Percentiles rank a stretch among this genome's conserved stretches.
Conservation (phyloP, 2,888 invertebrate species). For the Rhamnusium bicolor region DNA sequence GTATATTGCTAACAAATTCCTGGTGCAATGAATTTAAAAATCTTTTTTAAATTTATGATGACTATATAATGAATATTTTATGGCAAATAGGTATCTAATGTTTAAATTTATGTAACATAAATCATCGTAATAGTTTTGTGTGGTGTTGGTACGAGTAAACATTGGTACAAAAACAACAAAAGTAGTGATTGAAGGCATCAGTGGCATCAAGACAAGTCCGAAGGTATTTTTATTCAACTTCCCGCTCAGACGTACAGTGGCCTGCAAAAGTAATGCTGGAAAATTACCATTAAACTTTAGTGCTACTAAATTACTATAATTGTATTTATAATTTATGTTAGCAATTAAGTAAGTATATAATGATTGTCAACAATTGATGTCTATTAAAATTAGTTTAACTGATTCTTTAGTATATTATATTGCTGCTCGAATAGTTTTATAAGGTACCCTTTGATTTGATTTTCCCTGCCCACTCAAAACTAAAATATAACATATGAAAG, state of each 20-base stretch:
- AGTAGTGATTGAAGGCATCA: conserved; percentile 6
- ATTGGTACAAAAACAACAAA: conserved; percentile 6
- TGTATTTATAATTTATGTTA: not conserved
- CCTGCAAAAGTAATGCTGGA: not conserved
- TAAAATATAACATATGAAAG: too few species aligned
- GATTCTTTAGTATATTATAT: not conserved
- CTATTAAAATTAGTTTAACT: not conserved
- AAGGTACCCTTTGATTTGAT: too few species aligned
- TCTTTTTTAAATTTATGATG: not conserved
- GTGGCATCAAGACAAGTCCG: conserved; percentile 14
- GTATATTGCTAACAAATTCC: not conserved
- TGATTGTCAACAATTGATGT: not conserved
- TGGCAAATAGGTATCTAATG: not conserved
- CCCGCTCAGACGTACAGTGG: conserved; percentile 15
- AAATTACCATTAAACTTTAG: not conserved
- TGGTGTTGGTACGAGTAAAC: conserved; percentile 12
- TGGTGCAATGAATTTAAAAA: too few species aligned
- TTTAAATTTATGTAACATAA: not conserved
- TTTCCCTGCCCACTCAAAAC: too few species aligned
- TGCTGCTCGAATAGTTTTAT: too few species aligned
- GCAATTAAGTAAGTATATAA: not conserved
- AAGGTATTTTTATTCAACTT: conserved; percentile 4
- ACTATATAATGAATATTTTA: not conserved
- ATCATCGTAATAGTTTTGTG: conserved; percentile 9
- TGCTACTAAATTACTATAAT: not conserved